Evolutionary conservation across 2,113 vertebrate species (phyloP).

Genomic region (Lichenostomus cassidix): DNA sequence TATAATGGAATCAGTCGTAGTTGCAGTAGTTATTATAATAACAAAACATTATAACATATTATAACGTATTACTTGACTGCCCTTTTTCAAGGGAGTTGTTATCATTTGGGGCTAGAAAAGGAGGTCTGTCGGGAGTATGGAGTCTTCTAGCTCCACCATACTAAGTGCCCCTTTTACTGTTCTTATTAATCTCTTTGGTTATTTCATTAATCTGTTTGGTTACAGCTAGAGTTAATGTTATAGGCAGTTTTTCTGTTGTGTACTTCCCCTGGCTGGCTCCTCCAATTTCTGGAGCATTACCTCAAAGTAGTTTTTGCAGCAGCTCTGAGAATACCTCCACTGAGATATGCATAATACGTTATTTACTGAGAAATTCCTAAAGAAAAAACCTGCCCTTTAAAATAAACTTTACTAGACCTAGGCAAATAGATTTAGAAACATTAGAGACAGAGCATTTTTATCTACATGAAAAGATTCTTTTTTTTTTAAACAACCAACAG

Average conservation of each 20-base stretch:
- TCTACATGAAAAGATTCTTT: constrained; percentile 6
- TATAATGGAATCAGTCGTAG: not conserved
- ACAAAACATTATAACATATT: not conserved
- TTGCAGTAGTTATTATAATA: not conserved
- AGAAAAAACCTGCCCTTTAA: constrained; percentile 32
- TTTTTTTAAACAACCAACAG: not conserved
- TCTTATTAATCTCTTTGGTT: not conserved
- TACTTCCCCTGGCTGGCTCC: not conserved
- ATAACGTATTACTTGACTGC: not conserved
- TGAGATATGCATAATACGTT: not conserved
- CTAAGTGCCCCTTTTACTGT: not conserved
- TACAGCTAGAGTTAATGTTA: not conserved
- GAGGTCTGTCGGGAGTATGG: not conserved
- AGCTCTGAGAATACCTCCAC: constrained; percentile 7
- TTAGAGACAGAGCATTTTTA: constrained; percentile 2
- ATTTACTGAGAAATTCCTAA: constrained; percentile 5
- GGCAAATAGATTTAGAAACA: constrained; percentile 35
- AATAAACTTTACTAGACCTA: constrained; percentile 22
- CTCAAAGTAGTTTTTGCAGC: not conserved
- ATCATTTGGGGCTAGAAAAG: not conserved
- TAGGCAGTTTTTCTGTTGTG: not conserved
- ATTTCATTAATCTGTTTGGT: not conserved
- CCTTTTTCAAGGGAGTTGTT: not conserved
- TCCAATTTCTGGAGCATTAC: not conserved
- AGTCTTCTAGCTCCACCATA: not conserved